Evolutionary conservation across 2,888 invertebrate genomes (phyloP).

Genomic region (Caenorhabditis zanzibari): DNA sequence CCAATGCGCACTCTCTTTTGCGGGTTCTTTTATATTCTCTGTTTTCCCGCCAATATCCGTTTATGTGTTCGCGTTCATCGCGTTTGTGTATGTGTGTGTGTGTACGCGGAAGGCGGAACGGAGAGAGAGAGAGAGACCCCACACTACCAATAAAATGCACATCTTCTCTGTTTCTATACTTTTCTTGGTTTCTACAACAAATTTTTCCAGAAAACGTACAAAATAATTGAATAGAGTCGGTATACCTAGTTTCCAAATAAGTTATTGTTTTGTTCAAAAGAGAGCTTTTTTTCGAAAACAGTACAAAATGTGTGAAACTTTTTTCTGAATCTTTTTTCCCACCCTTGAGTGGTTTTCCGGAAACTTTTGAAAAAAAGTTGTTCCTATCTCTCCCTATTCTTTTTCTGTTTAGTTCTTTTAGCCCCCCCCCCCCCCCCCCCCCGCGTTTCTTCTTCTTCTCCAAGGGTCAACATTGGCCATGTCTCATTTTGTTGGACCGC

Average conservation of each 20-base stretch:
- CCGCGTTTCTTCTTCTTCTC: slow-evolving; percentile 33
- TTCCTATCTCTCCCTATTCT: slow-evolving; percentile 44
- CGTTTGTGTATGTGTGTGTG: slow-evolving; percentile 21
- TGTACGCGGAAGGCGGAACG: slow-evolving; percentile 29
- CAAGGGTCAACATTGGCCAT: slow-evolving; percentile 58
- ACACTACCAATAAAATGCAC: slow-evolving; percentile 3
- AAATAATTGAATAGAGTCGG: no score
- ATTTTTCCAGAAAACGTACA: no score
- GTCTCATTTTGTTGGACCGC: slow-evolving; percentile 24
- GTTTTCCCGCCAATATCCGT: slow-evolving; percentile 48
- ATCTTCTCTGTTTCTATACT: background rate
- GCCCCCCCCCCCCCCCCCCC: slow-evolving; percentile 15
- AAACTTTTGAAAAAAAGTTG: slow-evolving; percentile 36
- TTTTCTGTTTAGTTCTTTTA: slow-evolving; percentile 52
- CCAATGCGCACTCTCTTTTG: slow-evolving; percentile 20
- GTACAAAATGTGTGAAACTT: no score
- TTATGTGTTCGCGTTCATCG: slow-evolving; percentile 53
- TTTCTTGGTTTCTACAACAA: background rate
- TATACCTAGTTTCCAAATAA: no score
- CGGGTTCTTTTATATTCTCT: slow-evolving; percentile 20
- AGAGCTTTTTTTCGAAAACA: no score
- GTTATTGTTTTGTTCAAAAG: no score
- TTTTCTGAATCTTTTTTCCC: no score
- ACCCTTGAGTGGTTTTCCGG: slow-evolving; percentile 18
- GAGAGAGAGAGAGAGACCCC: background rate